phyloP scores from a whole-genome alignment of 2,797 vertebrate genomes.

The Naso thynnoides region DNA sequence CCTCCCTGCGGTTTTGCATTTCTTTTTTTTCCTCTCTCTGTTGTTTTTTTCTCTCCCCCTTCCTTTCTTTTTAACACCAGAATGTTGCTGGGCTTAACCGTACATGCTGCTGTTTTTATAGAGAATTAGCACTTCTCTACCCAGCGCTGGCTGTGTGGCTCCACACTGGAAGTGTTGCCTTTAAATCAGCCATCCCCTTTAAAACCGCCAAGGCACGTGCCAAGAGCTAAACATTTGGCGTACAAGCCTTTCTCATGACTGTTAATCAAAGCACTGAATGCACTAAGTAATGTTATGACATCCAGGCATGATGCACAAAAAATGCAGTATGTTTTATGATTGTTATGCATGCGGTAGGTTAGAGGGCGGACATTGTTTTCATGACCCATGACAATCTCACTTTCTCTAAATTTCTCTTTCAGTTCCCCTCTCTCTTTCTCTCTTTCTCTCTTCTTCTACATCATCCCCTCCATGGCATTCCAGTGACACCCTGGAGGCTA shows the following conservation, averaged over 20 bases:
- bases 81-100: constrained; percentile 78
- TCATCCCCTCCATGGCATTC: constrained; percentile 69
- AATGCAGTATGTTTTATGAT: constrained; percentile 31
- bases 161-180: constrained; percentile 78
- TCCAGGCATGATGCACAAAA: constrained; percentile 11
- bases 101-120: constrained; percentile 84
- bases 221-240: constrained; percentile 65
- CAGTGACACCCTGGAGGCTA: constrained; percentile 84
- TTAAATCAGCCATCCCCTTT: constrained; percentile 74
- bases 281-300: constrained; percentile 19
- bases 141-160: constrained; percentile 73
- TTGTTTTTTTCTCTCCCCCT: constrained; percentile 63
- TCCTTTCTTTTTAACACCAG: constrained; percentile 75
- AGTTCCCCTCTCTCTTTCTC: constrained; percentile 53
- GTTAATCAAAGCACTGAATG: constrained; percentile 52
- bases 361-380: constrained; percentile 26
- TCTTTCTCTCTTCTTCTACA: constrained; percentile 56
- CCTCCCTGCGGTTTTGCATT: constrained; percentile 80
- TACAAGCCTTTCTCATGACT: constrained; percentile 52
- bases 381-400: constrained; percentile 58
- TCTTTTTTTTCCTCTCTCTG: constrained; percentile 53
- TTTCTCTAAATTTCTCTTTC: constrained; percentile 66
- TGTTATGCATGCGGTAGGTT: constrained; percentile 42
- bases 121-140: constrained; percentile 84
- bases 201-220: constrained; percentile 69